A percentile compares a stretch with the other conserved stretches of the same genome.
phyloP scores from a whole-genome alignment of 2,888 invertebrate species.

The Drosophila merina region DNA sequence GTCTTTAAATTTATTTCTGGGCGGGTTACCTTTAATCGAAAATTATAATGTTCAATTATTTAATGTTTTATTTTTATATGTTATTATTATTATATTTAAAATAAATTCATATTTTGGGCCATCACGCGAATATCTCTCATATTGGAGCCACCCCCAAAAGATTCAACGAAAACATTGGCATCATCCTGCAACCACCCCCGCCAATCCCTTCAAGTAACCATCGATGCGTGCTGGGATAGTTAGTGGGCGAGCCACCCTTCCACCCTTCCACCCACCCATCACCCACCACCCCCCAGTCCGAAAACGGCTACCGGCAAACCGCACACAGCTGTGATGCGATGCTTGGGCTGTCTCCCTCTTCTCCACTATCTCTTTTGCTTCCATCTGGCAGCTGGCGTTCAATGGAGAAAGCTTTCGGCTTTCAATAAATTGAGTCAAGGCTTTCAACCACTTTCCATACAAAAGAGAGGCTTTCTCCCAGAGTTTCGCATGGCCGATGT shows the following conservation, averaged over 20 bases:
- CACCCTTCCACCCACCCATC: neutral
- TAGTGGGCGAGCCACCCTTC: neutral
- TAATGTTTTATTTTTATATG: neutral
- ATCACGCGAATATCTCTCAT: neutral
- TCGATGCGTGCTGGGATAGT: slow-evolving; percentile 12
- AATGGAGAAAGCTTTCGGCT: slow-evolving; percentile 33
- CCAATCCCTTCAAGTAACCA: neutral
- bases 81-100: neutral
- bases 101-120: too few species aligned
- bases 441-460: slow-evolving; percentile 41
- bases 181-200: neutral
- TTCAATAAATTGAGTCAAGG: slow-evolving; percentile 31
- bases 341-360: slow-evolving; percentile 9
- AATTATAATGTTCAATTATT: too few species aligned
- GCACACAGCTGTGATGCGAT: slow-evolving; percentile 62
- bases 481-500: slow-evolving; percentile 4
- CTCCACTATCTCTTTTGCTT: slow-evolving; percentile 11
- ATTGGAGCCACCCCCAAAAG: neutral
- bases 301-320: slow-evolving; percentile 59
- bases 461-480: slow-evolving; percentile 35
- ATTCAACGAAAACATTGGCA: neutral
- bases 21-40: too few species aligned
- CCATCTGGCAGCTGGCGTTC: slow-evolving; percentile 22
- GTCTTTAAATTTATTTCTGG: neutral
- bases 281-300: neutral